Evolutionary conservation across 1,140 invertebrate species (phyloP).

Genomic region (Drosophila auraria): DNA sequence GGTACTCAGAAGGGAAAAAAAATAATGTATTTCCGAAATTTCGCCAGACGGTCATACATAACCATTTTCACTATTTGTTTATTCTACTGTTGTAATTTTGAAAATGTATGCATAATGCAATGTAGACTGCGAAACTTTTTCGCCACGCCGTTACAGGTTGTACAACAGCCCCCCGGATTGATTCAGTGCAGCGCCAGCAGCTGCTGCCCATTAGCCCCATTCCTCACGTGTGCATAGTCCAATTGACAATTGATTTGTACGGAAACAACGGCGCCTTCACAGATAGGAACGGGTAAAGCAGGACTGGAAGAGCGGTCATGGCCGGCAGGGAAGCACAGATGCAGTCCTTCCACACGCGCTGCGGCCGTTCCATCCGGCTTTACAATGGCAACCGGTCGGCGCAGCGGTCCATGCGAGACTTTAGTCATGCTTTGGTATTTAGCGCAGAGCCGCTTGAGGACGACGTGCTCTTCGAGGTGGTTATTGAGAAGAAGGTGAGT

Average conservation of each 20-base stretch:
- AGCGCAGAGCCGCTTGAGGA: constrained; percentile 92
- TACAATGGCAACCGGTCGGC: constrained; percentile 93
- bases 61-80: constrained; percentile 33
- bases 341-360: constrained; percentile 90
- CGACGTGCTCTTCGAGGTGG: constrained; percentile 94
- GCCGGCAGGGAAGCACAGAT: constrained; percentile 34
- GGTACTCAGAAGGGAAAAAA: too few relatives aligned
- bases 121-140: not conserved
- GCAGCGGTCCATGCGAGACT: constrained; percentile 91
- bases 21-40: not conserved
- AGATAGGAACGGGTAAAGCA: not conserved
- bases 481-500: constrained; percentile 94
- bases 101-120: constrained; percentile 29
- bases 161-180: not conserved
- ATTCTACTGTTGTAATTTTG: constrained; percentile 29
- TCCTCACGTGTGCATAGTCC: constrained; percentile 2
- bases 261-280: not conserved
- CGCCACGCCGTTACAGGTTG: constrained; percentile 3
- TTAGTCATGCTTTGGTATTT: constrained; percentile 94
- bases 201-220: not conserved
- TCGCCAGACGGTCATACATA: constrained; percentile 8
- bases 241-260: constrained; percentile 45
- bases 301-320: constrained; percentile 34
- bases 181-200: constrained; percentile 1
- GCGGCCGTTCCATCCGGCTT: constrained; percentile 92